phyloP scores from a whole-genome alignment of 2,888 invertebrate genomes.

The Pachydiplax longipennis region DNA sequence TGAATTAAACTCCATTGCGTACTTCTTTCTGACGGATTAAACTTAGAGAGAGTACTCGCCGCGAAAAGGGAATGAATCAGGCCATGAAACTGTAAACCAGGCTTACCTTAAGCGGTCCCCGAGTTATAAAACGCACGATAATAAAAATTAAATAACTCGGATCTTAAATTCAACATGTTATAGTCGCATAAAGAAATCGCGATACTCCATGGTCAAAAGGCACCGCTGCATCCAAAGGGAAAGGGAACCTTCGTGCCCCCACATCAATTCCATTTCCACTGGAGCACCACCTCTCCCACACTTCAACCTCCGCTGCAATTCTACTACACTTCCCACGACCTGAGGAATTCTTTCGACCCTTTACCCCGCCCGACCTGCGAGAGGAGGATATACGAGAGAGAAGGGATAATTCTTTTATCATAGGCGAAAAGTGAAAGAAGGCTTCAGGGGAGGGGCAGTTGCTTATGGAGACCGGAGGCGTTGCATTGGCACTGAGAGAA shows the following conservation, averaged over 20 bases:
- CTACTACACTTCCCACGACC: constrained; percentile 32
- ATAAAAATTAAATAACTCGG: too few relatives aligned
- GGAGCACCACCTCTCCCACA: background rate
- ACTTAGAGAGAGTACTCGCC: too few relatives aligned
- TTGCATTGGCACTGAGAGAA: background rate
- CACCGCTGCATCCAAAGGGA: background rate
- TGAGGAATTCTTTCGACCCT: background rate
- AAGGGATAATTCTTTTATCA: background rate
- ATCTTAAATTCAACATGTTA: too few relatives aligned
- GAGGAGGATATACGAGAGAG: background rate
- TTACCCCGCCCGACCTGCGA: background rate
- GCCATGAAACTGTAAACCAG: too few relatives aligned
- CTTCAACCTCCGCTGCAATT: background rate
- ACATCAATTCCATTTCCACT: background rate
- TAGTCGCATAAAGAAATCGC: too few relatives aligned
- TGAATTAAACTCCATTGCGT: too few relatives aligned
- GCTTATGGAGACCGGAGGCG: background rate
- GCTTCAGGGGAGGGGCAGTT: background rate
- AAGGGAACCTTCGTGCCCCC: background rate
- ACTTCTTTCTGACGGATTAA: too few relatives aligned
- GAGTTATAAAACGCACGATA: too few relatives aligned
- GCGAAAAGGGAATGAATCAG: too few relatives aligned
- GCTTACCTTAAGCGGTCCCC: too few relatives aligned
- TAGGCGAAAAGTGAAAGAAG: background rate
- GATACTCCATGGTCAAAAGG: background rate